These are phyloP conservation scores for Yponomeuta evonymella DNA, from an alignment of 2,888 invertebrate species.

Conservation along the genomic window DNA sequence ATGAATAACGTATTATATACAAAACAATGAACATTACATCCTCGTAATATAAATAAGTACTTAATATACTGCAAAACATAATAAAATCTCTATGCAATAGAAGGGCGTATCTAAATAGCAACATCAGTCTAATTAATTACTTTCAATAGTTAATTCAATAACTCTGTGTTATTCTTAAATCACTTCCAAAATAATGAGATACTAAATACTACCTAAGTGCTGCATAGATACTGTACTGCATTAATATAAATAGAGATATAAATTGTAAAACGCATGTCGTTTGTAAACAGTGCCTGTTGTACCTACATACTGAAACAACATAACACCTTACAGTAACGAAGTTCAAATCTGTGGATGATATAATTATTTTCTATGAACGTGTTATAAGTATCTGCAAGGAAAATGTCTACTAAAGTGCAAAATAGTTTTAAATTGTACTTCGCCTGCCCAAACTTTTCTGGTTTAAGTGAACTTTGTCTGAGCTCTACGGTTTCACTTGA, in stretches of 20 bases:
- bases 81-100: background rate
- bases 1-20: constrained; percentile 4
- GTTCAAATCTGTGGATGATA: background rate
- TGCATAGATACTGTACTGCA: background rate
- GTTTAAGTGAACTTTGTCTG: background rate
- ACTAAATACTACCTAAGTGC: background rate
- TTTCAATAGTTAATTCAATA: background rate
- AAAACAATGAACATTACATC: background rate
- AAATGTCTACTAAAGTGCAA: background rate
- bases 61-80: background rate
- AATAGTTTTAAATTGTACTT: background rate
- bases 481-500: background rate
- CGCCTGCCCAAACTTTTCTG: background rate
- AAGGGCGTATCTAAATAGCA: background rate
- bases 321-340: background rate
- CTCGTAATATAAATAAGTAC: background rate
- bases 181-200: background rate
- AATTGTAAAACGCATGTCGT: background rate
- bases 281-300: background rate
- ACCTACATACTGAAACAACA: background rate
- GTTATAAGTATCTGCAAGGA: background rate
- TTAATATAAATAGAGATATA: background rate
- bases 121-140: constrained; percentile 1
- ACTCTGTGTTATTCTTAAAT: no score
- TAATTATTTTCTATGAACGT: background rate